Conservation (phyloP, 2,113 vertebrate species). For the Bothrops jararaca region DNA sequence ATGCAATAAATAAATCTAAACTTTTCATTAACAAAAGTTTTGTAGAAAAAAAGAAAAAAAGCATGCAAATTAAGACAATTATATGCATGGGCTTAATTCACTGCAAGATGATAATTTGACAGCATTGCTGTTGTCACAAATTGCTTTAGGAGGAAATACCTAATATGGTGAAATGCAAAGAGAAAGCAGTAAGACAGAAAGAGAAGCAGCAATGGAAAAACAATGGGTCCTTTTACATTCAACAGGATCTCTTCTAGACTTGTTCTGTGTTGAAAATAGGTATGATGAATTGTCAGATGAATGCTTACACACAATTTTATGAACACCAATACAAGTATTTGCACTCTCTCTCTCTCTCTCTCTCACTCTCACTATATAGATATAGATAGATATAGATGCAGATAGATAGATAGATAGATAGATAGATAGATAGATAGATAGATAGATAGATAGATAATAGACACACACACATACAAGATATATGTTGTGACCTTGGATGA, state of each 20-base stretch:
- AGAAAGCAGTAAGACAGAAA: background rate
- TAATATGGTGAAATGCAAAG: background rate
- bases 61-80: background rate
- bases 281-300: background rate
- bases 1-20: background rate
- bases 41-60: background rate
- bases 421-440: too few species aligned
- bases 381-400: too few species aligned
- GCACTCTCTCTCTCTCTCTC: background rate
- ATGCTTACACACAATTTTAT: background rate
- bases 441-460: too few species aligned
- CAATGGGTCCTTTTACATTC: background rate
- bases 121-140: background rate
- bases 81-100: background rate
- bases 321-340: background rate
- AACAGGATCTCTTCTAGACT: background rate
- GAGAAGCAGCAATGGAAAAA: background rate
- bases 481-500: background rate
- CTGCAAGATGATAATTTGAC: background rate
- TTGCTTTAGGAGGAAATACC: background rate
- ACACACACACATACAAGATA: background rate
- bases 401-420: too few species aligned
- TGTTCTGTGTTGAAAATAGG: background rate
- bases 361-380: background rate
- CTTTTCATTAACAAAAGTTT: background rate